Base-by-base conservation (phyloP, 2,888 invertebrate genomes). In the Acrobasis suavella region DNA sequence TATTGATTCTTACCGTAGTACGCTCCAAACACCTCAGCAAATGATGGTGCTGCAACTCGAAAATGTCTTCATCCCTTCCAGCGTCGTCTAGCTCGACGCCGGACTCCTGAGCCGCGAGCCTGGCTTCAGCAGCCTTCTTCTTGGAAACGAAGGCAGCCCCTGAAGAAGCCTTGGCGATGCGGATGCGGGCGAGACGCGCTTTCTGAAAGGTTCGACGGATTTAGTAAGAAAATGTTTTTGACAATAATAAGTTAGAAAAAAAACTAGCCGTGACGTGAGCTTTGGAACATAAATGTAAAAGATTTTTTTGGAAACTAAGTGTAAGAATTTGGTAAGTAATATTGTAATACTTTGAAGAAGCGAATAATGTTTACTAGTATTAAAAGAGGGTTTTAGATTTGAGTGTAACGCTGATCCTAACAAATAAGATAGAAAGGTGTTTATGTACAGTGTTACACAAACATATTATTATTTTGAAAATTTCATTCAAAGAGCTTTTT, bases 1-100 rank as follows among this genome's bases (percentile, higher is more conserved):
- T 7, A 7, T 5, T 55, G 42, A 49, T 1, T 15, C 83, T 75
- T 69, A 92, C 98, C 93, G 99, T 99, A 65, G 99, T 99, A 87
- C 98, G 98, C 90, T 99, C 99, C 78, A 99, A 94, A 90, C 99
- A 99, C 75, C 98, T 95, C 66, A 99, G 94, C 65, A 99, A 94
- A 91, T 99, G 99, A 89, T 99, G 99, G 91, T 99, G 99, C 91
- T 99, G 99, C 89, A 99, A 93, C 87, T 99, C 99, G 92, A 99
- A 99, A 82, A 99, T 98, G 87, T 99, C 99, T 83, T 98, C 98
- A 81, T 98, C 98, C 69, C 97, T 94, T 67, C 95, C 95, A 72
- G 95, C 96, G 70, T 98, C 98, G 77, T 98, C 98, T 75, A 97
- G 91, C 76, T 98, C 97, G 73, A 98, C 95, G 55, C 98, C 98